phyloP scores from a whole-genome alignment of 1,140 invertebrate species.

The Lepidurus packardi region DNA sequence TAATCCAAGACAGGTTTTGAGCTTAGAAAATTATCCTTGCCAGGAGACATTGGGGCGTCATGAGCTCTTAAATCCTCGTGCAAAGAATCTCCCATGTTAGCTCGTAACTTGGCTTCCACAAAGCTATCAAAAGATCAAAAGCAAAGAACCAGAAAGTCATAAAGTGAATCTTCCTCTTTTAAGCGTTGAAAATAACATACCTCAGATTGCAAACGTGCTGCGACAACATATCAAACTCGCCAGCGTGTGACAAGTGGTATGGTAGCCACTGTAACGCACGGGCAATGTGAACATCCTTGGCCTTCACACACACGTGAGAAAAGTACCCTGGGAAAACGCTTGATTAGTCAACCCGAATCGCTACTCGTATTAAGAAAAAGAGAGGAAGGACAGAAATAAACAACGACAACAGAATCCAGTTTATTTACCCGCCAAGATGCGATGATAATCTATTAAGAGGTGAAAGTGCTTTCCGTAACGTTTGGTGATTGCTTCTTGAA shows the following conservation, averaged over 20 bases:
- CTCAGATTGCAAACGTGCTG: background rate
- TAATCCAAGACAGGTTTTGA: background rate
- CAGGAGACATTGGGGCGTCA: background rate
- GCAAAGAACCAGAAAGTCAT: background rate
- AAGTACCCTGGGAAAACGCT: slow-evolving; percentile 9
- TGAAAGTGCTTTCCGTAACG: background rate
- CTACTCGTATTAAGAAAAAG: background rate
- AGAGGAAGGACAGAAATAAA: background rate
- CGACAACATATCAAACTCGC: background rate
- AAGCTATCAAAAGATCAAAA: background rate
- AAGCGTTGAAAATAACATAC: background rate
- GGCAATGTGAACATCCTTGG: slow-evolving; percentile 8
- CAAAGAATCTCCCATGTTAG: background rate
- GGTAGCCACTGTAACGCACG: slow-evolving; percentile 13
- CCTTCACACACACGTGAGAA: slow-evolving; percentile 17
- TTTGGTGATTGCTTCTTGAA: background rate
- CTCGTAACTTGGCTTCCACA: background rate
- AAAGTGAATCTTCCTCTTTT: background rate
- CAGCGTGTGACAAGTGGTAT: background rate
- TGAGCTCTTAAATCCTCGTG: background rate
- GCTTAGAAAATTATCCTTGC: background rate
- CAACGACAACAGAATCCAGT: background rate
- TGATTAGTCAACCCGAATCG: background rate
- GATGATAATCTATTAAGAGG: background rate
- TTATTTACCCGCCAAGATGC: background rate